Conservation (phyloP, 2,113 vertebrate species). For the rabbit (Oryctolagus cuniculus) region DNA sequence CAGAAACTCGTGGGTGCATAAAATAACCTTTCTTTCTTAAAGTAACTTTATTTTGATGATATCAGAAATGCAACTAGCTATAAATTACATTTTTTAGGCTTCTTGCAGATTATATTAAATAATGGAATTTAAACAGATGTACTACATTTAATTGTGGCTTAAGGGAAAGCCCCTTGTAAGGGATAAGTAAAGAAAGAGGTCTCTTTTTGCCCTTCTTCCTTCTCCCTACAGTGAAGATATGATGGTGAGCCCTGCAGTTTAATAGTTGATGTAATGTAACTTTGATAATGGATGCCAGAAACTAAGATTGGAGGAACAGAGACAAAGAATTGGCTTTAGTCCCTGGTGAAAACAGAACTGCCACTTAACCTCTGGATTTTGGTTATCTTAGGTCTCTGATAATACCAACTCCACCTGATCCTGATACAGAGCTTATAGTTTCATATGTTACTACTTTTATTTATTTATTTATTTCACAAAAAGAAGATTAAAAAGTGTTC, state of each 20-base stretch:
- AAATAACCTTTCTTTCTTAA: slow-evolving; percentile 1
- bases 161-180: background rate
- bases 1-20: background rate
- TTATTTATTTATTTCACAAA: background rate
- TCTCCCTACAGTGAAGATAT: background rate
- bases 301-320: background rate
- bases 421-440: background rate
- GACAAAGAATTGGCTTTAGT: background rate
- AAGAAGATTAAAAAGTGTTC: background rate
- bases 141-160: background rate
- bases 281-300: background rate
- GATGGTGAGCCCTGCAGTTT: background rate
- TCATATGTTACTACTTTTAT: background rate
- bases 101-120: background rate
- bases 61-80: background rate
- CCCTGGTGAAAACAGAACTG: background rate
- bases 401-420: background rate
- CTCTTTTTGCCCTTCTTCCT: background rate
- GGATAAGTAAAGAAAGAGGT: background rate
- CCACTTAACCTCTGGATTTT: background rate
- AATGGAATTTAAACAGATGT: background rate
- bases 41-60: background rate
- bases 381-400: background rate
- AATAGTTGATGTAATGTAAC: background rate
- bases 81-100: background rate